Base-by-base conservation (phyloP, 2,888 invertebrate genomes). In the Gerris lacustris region DNA sequence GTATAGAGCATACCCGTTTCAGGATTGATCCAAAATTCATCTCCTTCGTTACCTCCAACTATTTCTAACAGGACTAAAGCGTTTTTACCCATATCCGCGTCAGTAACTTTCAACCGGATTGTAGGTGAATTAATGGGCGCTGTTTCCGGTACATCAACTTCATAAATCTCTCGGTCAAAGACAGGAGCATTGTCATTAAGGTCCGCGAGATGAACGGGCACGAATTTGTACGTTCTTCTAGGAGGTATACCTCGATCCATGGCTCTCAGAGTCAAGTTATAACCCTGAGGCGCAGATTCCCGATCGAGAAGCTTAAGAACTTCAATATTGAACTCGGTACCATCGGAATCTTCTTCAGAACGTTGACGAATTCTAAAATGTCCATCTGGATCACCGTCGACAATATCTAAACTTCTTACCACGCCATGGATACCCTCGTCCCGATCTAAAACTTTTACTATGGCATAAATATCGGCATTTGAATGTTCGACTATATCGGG, bases 1-100 rank as follows among this genome's bases (percentile, higher is more conserved):
- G 94, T 94, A 79, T 92, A 92, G 1, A 96, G 81, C 84, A 96
- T 91, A 2, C 96, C 96, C 0, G 94, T 92, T 75, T 90, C 89
- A 0, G 91, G 87, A 80, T 96, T 92, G 9, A 96, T 87, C 75
- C 86, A 83, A 80, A 96, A 96, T 79, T 93, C 91, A 0, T 89
- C 90, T 6, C 91, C 91, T 79, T 93, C 91, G 80, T 96, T 95
- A 6, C 96, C 96, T 5, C 92, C 94, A 5, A 92, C 92, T 70
- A 97, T 93, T 81, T 91, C 90, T 73, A 96, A 86, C 77, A 87
- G 87, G 0, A 96, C 91, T 77, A 90, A 86, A 6, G 93, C 92
- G 79, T 93, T 93, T 79, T 85, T 87, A 0, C 92, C 92, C 75
- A 88, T 86, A 79, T 94, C 94, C 0, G 87, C 87, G 80, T 96